Percentiles rank a stretch among this genome's conserved stretches.
phyloP scores from a whole-genome alignment of 2,113 vertebrate genomes.

The Dicrurus megarhynchus region DNA sequence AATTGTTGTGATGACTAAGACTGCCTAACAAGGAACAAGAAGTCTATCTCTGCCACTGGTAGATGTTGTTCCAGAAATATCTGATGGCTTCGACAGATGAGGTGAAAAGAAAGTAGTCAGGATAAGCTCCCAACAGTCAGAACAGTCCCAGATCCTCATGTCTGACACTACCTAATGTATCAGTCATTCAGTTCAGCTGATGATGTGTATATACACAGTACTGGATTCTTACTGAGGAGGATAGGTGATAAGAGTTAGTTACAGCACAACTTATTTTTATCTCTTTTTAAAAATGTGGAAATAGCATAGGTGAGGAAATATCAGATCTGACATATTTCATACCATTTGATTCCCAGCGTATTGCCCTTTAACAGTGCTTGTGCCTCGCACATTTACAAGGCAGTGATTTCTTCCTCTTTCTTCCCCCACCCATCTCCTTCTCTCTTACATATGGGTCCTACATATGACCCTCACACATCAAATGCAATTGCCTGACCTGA shows the following conservation, averaged over 20 bases:
- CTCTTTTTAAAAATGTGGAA: not conserved
- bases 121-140: not conserved
- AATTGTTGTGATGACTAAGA: not conserved
- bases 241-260: not conserved
- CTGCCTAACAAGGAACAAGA: not conserved
- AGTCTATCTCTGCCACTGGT: not conserved
- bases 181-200: not conserved
- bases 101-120: not conserved
- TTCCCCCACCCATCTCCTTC: not conserved
- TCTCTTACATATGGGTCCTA: not conserved
- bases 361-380: not conserved
- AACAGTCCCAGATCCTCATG: fast-evolving
- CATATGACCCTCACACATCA: constrained; percentile 18
- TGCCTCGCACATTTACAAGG: not conserved
- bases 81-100: not conserved
- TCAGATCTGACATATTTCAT: not conserved
- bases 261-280: not conserved
- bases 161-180: not conserved
- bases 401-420: not conserved
- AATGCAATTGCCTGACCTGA: constrained; percentile 11
- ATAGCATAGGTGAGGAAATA: not conserved
- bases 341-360: not conserved
- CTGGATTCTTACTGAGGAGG: not conserved
- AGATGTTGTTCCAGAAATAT: not conserved
- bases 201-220: not conserved